Evolutionary conservation across 2,888 invertebrate genomes (phyloP).

Genomic region (Melitaea athalia): DNA sequence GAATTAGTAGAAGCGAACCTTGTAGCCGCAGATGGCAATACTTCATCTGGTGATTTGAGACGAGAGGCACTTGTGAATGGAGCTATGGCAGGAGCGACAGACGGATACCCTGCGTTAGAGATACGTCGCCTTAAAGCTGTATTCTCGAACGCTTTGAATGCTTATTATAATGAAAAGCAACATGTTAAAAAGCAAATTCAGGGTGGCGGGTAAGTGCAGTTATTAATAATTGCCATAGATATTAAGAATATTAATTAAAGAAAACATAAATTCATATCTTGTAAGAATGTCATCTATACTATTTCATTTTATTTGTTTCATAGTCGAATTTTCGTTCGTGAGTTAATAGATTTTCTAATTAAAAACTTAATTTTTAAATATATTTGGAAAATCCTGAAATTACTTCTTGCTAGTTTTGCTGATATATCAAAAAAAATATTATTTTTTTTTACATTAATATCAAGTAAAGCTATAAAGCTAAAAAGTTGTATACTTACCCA

Average conservation of each 20-base stretch:
- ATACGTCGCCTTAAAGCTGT: constrained; percentile 89
- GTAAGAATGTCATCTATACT: too few species aligned
- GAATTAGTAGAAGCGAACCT: constrained; percentile 68
- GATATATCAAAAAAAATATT: too few species aligned
- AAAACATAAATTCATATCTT: too few species aligned
- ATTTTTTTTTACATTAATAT: too few species aligned
- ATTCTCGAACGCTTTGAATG: constrained; percentile 87
- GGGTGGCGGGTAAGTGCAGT: constrained; percentile 86
- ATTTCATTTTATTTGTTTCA: too few species aligned
- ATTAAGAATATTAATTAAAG: neutral
- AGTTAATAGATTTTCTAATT: too few species aligned
- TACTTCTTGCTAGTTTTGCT: too few species aligned
- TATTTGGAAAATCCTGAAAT: too few species aligned
- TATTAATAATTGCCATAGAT: neutral
- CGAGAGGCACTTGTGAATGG: constrained; percentile 72
- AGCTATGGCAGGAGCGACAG: constrained; percentile 69
- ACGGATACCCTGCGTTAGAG: constrained; percentile 90
- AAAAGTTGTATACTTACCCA: too few species aligned
- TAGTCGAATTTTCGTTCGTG: too few species aligned
- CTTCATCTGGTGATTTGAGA: constrained; percentile 65
- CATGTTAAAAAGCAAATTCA: constrained; percentile 97
- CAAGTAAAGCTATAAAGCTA: too few species aligned
- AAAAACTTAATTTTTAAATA: too few species aligned
- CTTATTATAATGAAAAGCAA: constrained; percentile 95
- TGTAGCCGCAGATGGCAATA: constrained; percentile 66